Conservation (phyloP, 2,888 invertebrate genomes). For the Diogma glabrata region DNA sequence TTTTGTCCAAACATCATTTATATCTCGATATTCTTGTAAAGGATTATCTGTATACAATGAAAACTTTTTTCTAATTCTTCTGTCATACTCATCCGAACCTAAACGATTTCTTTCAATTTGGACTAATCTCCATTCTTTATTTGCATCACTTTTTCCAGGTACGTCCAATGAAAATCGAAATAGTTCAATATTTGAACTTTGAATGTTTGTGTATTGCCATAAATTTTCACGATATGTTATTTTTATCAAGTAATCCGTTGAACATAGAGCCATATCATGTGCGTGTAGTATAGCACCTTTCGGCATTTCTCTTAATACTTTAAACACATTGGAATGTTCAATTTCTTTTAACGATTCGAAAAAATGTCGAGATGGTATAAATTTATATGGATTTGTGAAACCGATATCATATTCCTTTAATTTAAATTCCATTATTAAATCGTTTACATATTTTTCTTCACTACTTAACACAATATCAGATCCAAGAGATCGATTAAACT, state of each 20-base stretch:
- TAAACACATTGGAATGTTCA: constrained; percentile 49
- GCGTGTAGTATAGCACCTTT: constrained; percentile 63
- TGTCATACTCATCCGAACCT: constrained; percentile 37
- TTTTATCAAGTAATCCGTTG: constrained; percentile 48
- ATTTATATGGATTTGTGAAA: constrained; percentile 42
- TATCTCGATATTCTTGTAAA: constrained; percentile 39
- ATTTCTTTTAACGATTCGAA: constrained; percentile 48
- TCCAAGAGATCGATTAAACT: constrained; percentile 41
- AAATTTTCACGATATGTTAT: constrained; percentile 50
- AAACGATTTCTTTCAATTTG: constrained; percentile 34
- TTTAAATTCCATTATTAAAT: constrained; percentile 47
- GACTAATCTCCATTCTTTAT: constrained; percentile 39
- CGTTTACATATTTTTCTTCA: constrained; percentile 43
- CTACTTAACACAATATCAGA: constrained; percentile 38
- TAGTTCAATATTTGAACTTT: constrained; percentile 23
- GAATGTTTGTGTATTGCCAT: constrained; percentile 35
- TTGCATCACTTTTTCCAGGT: constrained; percentile 12
- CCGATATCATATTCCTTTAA: constrained; percentile 42
- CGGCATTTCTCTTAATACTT: constrained; percentile 55
- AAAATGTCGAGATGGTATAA: constrained; percentile 54
- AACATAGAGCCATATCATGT: constrained; percentile 53
- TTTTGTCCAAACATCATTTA: constrained; percentile 45
- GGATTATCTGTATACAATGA: constrained; percentile 43
- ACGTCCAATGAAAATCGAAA: constrained; percentile 30
- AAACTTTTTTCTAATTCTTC: constrained; percentile 40